These are phyloP conservation scores for Epistrophella euchroma DNA, from an alignment of 2,888 invertebrate genomes.

Conservation along the genomic window DNA sequence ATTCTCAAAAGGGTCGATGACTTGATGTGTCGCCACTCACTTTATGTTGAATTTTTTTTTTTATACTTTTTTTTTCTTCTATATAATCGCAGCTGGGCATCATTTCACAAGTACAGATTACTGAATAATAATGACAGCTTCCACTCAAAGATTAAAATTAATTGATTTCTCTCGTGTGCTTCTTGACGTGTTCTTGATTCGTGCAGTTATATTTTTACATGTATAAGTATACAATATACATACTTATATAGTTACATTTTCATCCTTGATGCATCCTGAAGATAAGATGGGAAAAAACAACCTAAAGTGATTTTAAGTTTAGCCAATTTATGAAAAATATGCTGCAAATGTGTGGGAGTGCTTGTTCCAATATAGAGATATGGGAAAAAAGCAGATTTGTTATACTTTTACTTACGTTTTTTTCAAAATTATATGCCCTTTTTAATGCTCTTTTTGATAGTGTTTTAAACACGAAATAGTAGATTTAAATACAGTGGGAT, in stretches of 20 bases:
- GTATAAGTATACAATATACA: too few species aligned
- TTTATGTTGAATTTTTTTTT: constrained; percentile 18
- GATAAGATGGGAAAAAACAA: constrained; percentile 5
- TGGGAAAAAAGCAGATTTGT: constrained; percentile 4
- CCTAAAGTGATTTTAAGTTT: constrained; percentile 42
- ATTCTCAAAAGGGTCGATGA: constrained; percentile 73
- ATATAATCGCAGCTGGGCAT: constrained; percentile 64
- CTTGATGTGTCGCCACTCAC: constrained; percentile 53
- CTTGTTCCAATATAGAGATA: background rate
- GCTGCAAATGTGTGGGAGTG: background rate
- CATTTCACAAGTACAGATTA: constrained; percentile 56
- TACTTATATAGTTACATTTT: background rate
- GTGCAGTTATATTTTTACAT: background rate
- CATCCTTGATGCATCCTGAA: constrained; percentile 21
- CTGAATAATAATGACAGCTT: constrained; percentile 65
- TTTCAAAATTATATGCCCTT: too few species aligned
- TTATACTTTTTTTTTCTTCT: background rate
- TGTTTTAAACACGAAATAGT: too few species aligned
- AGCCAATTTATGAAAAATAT: constrained; percentile 40
- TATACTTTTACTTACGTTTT: too few species aligned
- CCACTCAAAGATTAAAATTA: constrained; percentile 66
- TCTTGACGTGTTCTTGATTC: constrained; percentile 11
- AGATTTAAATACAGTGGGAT: too few species aligned
- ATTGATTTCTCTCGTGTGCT: constrained; percentile 45
- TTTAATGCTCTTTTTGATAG: too few species aligned